Percentiles rank a stretch among this genome's conserved stretches.
These are phyloP conservation scores for Semnornis frantzii DNA, from an alignment of 2,113 vertebrate species.

Conservation along the genomic window DNA sequence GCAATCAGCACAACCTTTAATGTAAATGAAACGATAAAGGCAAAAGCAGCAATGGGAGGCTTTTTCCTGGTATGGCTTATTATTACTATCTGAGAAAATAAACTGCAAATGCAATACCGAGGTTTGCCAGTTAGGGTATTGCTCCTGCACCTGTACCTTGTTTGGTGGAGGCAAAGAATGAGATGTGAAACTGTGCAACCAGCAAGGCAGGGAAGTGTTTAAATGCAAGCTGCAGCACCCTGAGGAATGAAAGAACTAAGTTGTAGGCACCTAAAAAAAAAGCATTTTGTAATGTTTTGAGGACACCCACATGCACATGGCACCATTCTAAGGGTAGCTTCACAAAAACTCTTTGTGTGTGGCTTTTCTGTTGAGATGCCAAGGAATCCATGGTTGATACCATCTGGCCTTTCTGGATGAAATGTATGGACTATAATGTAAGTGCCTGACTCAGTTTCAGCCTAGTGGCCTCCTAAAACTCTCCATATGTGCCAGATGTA, in stretches of 20 bases:
- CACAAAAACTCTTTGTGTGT: not conserved
- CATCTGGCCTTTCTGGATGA: not conserved
- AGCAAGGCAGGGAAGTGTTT: not conserved
- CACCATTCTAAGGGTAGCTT: not conserved
- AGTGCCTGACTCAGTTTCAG: slow-evolving; percentile 12
- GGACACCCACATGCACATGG: not conserved
- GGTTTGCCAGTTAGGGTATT: not conserved
- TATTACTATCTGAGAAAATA: not conserved
- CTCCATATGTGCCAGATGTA: not conserved
- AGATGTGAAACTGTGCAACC: not conserved
- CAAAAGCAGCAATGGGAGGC: not conserved
- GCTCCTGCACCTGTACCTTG: not conserved
- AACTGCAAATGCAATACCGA: not conserved
- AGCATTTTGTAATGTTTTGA: not conserved
- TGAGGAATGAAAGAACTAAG: not conserved
- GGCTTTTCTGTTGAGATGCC: not conserved
- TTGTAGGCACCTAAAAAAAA: not conserved
- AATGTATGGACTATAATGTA: not conserved
- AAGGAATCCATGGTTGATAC: not conserved
- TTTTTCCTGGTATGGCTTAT: not conserved
- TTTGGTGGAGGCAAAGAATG: not conserved
- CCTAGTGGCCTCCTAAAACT: slow-evolving; percentile 4
- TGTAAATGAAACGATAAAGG: not conserved
- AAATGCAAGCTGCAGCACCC: not conserved
- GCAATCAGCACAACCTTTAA: not conserved